A percentile compares a stretch with the other conserved stretches of the same genome.
These are phyloP conservation scores for Epinotia nisella DNA, from an alignment of 2,888 invertebrate species.

Conservation along the genomic window DNA sequence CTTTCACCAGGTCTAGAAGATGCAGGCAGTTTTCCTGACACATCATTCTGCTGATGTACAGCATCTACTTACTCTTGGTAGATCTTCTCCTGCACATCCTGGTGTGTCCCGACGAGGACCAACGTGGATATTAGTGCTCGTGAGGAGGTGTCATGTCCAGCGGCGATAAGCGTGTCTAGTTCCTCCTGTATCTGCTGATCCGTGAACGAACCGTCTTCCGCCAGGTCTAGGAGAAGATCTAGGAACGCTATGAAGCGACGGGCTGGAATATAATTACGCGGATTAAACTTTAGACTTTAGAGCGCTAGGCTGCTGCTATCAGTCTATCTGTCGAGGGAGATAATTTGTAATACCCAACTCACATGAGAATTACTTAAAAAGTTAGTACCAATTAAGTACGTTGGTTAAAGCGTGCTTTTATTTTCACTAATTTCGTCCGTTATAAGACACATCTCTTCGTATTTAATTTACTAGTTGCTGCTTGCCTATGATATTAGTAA, in stretches of 20 bases:
- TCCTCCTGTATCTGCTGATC: slow-evolving; percentile 73
- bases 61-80: slow-evolving; percentile 52
- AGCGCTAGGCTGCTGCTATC: not conserved
- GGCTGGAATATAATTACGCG: slow-evolving; percentile 11
- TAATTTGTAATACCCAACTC: not conserved
- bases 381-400: too few relatives aligned
- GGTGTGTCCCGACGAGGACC: slow-evolving; percentile 56
- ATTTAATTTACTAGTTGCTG: too few relatives aligned
- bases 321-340: not conserved
- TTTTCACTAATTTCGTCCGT: too few relatives aligned
- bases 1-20: too few relatives aligned
- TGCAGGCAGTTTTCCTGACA: too few relatives aligned
- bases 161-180: slow-evolving; percentile 75
- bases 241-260: slow-evolving; percentile 66
- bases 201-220: slow-evolving; percentile 61
- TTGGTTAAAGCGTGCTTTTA: too few relatives aligned
- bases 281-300: not conserved
- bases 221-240: slow-evolving; percentile 69
- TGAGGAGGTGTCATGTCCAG: slow-evolving; percentile 64
- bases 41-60: too few relatives aligned
- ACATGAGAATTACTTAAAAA: too few relatives aligned
- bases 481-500: too few relatives aligned
- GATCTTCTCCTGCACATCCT: slow-evolving; percentile 58
- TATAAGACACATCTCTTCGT: too few relatives aligned
- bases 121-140: slow-evolving; percentile 54